Percentiles rank a stretch among this genome's conserved stretches.
Conservation (phyloP, 2,888 invertebrate genomes). For the Eupsilia transversa region DNA sequence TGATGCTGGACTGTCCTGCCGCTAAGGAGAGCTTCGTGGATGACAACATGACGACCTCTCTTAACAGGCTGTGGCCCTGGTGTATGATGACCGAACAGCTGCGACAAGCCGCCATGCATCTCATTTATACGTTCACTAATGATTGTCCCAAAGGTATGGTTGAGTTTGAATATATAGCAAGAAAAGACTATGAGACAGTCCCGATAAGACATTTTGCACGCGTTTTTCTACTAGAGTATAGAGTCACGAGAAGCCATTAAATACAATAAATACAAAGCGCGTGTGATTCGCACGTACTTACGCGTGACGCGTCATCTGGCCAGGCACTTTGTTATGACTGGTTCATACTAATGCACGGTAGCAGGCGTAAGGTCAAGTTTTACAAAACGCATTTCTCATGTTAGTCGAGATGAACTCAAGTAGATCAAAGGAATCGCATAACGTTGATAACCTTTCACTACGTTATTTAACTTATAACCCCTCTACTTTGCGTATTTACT, state of each 20-base stretch:
- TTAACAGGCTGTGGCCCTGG: conserved; percentile 93
- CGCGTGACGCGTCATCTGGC: background rate
- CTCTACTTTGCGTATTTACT: background rate
- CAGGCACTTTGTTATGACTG: background rate
- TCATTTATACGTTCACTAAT: conserved; percentile 92
- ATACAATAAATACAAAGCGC: background rate
- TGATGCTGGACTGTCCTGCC: conserved; percentile 88
- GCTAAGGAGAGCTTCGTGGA: conserved; percentile 91
- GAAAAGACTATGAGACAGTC: background rate
- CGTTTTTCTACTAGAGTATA: background rate
- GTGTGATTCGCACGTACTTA: background rate
- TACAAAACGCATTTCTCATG: background rate
- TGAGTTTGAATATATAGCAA: background rate
- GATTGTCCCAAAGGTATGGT: conserved; percentile 90
- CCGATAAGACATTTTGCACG: background rate
- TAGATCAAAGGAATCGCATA: background rate
- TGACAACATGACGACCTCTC: conserved; percentile 89
- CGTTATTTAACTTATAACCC: background rate
- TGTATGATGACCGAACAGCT: conserved; percentile 90
- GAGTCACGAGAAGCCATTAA: background rate
- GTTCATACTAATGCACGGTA: background rate
- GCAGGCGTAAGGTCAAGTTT: background rate
- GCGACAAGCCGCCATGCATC: conserved; percentile 88
- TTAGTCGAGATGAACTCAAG: background rate
- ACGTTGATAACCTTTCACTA: background rate